Evolutionary conservation across 2,797 vertebrate species (phyloP).

Genomic region (Rhodeus uyekii): DNA sequence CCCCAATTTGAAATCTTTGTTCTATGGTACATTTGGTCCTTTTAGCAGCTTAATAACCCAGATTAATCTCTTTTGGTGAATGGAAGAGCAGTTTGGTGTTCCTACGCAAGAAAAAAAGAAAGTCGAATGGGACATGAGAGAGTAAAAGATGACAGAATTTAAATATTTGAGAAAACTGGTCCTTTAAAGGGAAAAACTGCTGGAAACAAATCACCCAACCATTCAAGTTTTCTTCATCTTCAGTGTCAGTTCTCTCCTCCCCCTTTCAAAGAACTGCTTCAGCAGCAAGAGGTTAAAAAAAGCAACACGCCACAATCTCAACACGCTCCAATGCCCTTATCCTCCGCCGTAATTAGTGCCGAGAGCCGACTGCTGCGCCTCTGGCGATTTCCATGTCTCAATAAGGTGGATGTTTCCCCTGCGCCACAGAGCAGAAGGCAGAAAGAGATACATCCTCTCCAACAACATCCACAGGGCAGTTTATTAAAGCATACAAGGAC

Average conservation of each 20-base stretch:
- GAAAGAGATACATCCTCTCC: background rate
- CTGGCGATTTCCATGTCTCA: background rate
- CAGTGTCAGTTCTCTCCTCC: conserved; percentile 12
- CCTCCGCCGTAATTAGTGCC: conserved; percentile 28
- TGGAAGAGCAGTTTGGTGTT: background rate
- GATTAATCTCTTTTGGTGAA: background rate
- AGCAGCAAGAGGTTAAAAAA: conserved; percentile 39
- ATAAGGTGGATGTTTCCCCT: conserved; percentile 13
- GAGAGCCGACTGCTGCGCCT: background rate
- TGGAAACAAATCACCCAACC: background rate
- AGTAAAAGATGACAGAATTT: background rate
- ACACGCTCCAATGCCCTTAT: conserved; percentile 15
- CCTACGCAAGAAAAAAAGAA: too few relatives aligned
- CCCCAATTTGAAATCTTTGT: background rate
- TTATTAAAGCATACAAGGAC: conserved; percentile 7
- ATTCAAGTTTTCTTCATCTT: background rate
- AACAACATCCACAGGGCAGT: background rate
- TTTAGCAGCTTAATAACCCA: background rate
- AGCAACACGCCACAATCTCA: conserved; percentile 19
- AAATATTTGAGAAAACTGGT: background rate
- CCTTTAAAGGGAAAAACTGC: background rate
- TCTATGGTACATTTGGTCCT: background rate
- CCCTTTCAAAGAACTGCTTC: conserved; percentile 24
- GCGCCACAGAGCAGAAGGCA: background rate
- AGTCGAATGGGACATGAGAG: too few relatives aligned